Conservation (phyloP, 2,113 vertebrate species). For the Cryptotis parvus region DNA sequence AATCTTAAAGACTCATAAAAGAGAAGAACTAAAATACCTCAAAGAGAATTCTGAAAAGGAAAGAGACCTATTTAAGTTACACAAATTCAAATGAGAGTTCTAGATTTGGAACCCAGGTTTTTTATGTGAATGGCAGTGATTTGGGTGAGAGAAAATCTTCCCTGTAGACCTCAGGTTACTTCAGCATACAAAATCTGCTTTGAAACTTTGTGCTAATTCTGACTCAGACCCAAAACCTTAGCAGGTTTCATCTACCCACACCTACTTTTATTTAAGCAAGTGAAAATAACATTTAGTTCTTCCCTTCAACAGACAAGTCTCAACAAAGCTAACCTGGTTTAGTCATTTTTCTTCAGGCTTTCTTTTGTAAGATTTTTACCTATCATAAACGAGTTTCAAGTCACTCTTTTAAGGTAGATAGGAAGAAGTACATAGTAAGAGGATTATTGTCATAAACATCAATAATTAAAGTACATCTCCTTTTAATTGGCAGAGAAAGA, state of each 20-base stretch:
- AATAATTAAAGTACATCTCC: slow-evolving; percentile 45
- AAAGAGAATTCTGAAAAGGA: not conserved
- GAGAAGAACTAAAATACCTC: not conserved
- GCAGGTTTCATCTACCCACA: slow-evolving; percentile 64
- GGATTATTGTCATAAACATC: not conserved
- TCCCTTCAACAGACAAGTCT: not conserved
- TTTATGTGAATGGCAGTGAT: not conserved
- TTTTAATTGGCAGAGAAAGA: not conserved
- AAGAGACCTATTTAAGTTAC: not conserved
- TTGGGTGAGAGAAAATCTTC: not conserved
- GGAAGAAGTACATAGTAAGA: not conserved
- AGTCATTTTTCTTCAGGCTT: not conserved
- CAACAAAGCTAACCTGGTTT: slow-evolving; percentile 35
- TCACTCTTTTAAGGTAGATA: slow-evolving; percentile 57
- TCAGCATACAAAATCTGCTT: slow-evolving; percentile 17
- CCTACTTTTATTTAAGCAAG: not conserved
- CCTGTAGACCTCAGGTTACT: not conserved
- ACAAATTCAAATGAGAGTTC: not conserved
- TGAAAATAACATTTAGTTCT: slow-evolving; percentile 35
- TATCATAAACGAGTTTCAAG: slow-evolving; percentile 32
- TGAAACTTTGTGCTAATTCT: slow-evolving; percentile 51
- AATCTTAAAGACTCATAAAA: not conserved
- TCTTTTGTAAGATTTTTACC: slow-evolving; percentile 38
- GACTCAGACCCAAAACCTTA: slow-evolving; percentile 51
- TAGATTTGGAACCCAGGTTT: not conserved